Percentiles rank a stretch among this genome's conserved stretches.
Conservation (phyloP, 2,113 vertebrate genomes). For the Scomber scombrus region DNA sequence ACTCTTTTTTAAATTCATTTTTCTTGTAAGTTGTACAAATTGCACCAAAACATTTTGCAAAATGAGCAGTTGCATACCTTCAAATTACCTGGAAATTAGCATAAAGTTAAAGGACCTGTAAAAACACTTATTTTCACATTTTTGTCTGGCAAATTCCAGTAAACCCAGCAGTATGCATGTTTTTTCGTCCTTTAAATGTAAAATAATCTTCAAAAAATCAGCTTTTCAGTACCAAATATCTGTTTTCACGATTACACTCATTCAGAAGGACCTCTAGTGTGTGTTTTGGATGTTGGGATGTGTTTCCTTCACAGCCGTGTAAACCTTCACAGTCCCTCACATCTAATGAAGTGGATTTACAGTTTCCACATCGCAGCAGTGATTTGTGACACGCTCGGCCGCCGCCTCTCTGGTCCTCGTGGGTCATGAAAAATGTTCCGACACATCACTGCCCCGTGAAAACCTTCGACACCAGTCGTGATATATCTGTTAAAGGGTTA, state of each 20-base stretch:
- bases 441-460: conserved; percentile 29
- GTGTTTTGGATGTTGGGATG: background rate
- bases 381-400: conserved; percentile 8
- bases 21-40: too few relatives aligned
- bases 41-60: too few relatives aligned
- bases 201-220: too few relatives aligned
- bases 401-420: conserved; percentile 9
- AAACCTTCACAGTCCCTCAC: background rate
- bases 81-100: too few relatives aligned
- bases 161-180: too few relatives aligned
- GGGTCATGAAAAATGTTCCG: conserved; percentile 41
- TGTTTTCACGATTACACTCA: background rate
- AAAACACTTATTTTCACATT: too few relatives aligned
- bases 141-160: too few relatives aligned
- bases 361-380: conserved; percentile 21
- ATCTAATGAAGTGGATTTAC: background rate
- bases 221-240: too few relatives aligned
- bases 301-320: background rate
- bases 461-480: background rate
- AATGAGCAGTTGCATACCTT: too few relatives aligned
- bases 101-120: too few relatives aligned
- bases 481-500: conserved; percentile 17
- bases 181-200: too few relatives aligned
- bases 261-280: background rate
- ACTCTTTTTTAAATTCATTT: too few relatives aligned